phyloP scores from a whole-genome alignment of 2,888 invertebrate species.

The Omphaloscelis lunosa region DNA sequence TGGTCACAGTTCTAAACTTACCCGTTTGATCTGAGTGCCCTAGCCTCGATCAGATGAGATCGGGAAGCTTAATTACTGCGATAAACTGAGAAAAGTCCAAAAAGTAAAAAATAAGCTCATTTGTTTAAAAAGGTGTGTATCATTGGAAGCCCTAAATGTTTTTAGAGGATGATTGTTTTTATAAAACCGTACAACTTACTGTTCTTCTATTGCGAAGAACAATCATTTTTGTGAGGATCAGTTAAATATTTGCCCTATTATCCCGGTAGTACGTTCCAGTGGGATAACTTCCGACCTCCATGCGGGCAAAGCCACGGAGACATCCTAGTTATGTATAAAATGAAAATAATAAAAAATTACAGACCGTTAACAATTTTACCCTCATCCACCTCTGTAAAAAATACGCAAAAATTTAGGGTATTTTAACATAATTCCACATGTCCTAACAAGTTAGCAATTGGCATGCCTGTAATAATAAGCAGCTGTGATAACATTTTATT shows the following conservation, averaged over 20 bases:
- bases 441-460: conserved; percentile 19
- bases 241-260: neutral
- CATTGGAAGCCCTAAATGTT: neutral
- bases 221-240: neutral
- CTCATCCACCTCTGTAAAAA: neutral
- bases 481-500: conserved; percentile 12
- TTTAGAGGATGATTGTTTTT: neutral
- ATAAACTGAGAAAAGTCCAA: neutral
- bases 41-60: too few species aligned
- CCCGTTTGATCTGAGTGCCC: too few species aligned
- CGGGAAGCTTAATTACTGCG: too few species aligned
- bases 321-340: neutral
- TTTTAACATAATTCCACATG: conserved; percentile 14
- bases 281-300: neutral
- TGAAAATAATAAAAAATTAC: conserved; percentile 3
- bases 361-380: neutral
- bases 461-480: conserved; percentile 36
- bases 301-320: too few species aligned
- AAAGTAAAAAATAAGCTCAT: neutral
- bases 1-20: neutral
- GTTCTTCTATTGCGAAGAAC: too few species aligned
- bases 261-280: neutral
- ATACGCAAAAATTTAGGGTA: neutral
- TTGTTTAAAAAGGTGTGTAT: neutral
- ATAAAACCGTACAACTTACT: neutral